Conservation (phyloP, 2,113 vertebrate species). For the Danionella cerebrum region DNA sequence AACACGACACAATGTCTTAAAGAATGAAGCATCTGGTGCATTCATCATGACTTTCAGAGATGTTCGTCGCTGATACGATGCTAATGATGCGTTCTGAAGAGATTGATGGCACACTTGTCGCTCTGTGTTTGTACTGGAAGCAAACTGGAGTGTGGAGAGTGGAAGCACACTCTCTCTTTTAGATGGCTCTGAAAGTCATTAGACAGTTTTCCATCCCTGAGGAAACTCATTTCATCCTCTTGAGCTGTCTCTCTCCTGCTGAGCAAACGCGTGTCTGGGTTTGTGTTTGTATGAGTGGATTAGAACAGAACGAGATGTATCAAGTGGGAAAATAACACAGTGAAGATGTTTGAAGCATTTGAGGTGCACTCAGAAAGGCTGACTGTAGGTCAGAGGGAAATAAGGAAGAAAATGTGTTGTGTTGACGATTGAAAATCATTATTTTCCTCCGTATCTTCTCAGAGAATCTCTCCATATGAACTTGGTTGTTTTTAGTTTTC, state of each 20-base stretch:
- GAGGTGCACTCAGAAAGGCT: not conserved
- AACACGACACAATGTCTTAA: not conserved
- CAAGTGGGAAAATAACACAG: not conserved
- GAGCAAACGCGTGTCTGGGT: not conserved
- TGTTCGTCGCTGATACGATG: not conserved
- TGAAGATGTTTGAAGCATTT: not conserved
- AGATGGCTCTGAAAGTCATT: slow-evolving; percentile 25
- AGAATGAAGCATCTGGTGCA: not conserved
- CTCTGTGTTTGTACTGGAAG: not conserved
- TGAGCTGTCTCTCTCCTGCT: not conserved
- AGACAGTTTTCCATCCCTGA: slow-evolving; percentile 13
- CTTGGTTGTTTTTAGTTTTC: too few relatives aligned
- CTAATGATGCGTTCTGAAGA: not conserved
- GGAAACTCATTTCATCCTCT: slow-evolving; percentile 26
- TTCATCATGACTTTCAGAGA: not conserved
- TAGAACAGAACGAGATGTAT: not conserved
- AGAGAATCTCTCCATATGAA: too few relatives aligned
- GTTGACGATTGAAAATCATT: too few relatives aligned
- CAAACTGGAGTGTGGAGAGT: too few relatives aligned
- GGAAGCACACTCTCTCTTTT: not conserved
- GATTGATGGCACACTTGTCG: not conserved
- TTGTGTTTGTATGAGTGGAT: not conserved
- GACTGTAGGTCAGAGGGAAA: too few relatives aligned
- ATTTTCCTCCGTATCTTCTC: too few relatives aligned
- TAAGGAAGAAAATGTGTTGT: too few relatives aligned